Percentiles rank a stretch among this genome's conserved stretches.
These are phyloP conservation scores for Ciconia stormi DNA, from an alignment of 2,113 vertebrate species.

Conservation along the genomic window DNA sequence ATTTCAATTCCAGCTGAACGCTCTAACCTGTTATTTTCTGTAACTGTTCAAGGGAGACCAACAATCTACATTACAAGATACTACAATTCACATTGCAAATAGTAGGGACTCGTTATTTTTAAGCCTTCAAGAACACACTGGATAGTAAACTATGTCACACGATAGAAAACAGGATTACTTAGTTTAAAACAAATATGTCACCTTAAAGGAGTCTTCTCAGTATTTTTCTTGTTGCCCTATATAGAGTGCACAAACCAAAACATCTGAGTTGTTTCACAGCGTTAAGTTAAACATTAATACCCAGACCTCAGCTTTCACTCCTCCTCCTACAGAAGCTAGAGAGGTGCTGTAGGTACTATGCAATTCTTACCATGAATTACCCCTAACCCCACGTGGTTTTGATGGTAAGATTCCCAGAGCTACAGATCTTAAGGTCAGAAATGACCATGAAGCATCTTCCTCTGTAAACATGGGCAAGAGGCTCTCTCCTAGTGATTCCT, in stretches of 20 bases:
- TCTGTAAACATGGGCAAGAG: not conserved
- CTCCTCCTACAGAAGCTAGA: not conserved
- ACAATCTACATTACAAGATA: not conserved
- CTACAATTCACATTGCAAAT: not conserved
- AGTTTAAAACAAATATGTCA: not conserved
- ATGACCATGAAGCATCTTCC: not conserved
- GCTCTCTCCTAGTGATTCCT: not conserved
- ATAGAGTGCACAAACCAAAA: not conserved
- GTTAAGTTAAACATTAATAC: not conserved
- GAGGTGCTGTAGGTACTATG: not conserved
- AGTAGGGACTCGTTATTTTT: not conserved
- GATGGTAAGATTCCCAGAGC: not conserved
- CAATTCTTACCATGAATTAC: not conserved
- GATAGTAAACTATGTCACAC: not conserved
- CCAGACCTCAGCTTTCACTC: not conserved
- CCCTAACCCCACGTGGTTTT: not conserved
- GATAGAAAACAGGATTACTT: not conserved
- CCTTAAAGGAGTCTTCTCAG: not conserved
- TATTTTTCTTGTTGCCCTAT: not conserved
- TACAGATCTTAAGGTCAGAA: not conserved
- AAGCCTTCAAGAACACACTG: not conserved
- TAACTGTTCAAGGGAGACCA: not conserved
- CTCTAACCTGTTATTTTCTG: slow-evolving; percentile 6
- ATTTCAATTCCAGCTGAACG: not conserved
- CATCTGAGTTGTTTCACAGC: not conserved